Evolutionary conservation across 1,140 invertebrate genomes (phyloP).

Genomic region (Scylla paramamosain): DNA sequence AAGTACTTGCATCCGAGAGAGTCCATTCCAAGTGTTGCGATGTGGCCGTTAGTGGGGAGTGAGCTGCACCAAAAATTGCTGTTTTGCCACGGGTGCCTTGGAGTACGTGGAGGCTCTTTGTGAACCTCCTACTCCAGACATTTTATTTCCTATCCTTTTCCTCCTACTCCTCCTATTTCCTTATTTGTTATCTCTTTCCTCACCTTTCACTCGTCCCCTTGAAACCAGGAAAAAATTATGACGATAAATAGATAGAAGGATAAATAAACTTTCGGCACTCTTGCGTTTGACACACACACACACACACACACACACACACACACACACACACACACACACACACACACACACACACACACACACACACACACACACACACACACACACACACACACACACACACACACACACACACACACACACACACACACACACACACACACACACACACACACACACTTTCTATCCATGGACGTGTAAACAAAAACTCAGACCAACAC

Average conservation of each 20-base stretch:
- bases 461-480: too few relatives aligned
- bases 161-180: not conserved
- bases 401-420: conserved; percentile 27
- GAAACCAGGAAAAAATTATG: too few relatives aligned
- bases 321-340: conserved; percentile 48
- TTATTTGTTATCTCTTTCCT: not conserved
- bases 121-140: not conserved
- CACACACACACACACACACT: conserved; percentile 32
- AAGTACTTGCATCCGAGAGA: not conserved
- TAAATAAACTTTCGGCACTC: too few relatives aligned
- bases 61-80: not conserved
- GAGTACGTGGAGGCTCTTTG: not conserved
- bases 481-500: too few relatives aligned
- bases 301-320: conserved; percentile 39
- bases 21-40: not conserved
- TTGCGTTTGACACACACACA: not conserved
- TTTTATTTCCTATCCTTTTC: not conserved
- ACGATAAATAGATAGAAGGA: too few relatives aligned
- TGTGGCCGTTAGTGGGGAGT: not conserved
- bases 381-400: conserved; percentile 46
- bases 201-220: not conserved
- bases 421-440: conserved; percentile 40
- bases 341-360: conserved; percentile 47
- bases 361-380: conserved; percentile 46
- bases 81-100: not conserved